Base-by-base conservation (phyloP, 2,797 vertebrate species). In the Vipera ursinii region DNA sequence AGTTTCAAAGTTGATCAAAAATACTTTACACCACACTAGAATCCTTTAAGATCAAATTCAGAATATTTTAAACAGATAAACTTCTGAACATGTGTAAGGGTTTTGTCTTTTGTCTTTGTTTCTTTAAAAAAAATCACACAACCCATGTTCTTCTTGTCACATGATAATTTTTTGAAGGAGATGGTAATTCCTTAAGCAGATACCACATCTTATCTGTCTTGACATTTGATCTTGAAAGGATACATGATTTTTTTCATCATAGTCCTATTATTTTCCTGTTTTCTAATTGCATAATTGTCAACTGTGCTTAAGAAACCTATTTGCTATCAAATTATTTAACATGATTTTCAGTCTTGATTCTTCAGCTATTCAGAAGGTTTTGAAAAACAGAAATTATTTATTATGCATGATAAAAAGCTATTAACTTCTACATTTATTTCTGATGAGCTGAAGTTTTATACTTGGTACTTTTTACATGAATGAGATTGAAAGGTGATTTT, bases 371-470 rank as follows among this genome's bases (percentile, higher is more conserved):
- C 48, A 38, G 44, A 3, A 3, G 2, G 22, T 89, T 44, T 24
- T 82, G 73, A 32, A 69, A 9, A 78, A n/a, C 61, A 88, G 10
- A 85, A 89, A 73, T 55, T 14, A 89, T 51, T 57, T 57, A 1
- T 87, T 28, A 4, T 53, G 73, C 8, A 22, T 61, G 63, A 32
- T 6, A 48, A 88, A 86, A 4, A 59, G 17, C 0, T 0, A 0
- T 0, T 13, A 10, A 38, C 51, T 48, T 24, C 44, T 87, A 48
- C 93, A 0, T 92, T 91, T 90, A 26, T 94, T 91, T 93, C 87
- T 93, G 44, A 61, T 28, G 91, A 95, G 17, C 69, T 94, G 85
- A 90, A 12, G 15, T 92, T 92, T 91, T 91, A 63, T 1, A 32
- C 0, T 86, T 60, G 92, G 90, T 89, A 88, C 28, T 17, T 6